Base-by-base conservation (phyloP, 2,888 invertebrate genomes). In the Gryllus longicercus region DNA sequence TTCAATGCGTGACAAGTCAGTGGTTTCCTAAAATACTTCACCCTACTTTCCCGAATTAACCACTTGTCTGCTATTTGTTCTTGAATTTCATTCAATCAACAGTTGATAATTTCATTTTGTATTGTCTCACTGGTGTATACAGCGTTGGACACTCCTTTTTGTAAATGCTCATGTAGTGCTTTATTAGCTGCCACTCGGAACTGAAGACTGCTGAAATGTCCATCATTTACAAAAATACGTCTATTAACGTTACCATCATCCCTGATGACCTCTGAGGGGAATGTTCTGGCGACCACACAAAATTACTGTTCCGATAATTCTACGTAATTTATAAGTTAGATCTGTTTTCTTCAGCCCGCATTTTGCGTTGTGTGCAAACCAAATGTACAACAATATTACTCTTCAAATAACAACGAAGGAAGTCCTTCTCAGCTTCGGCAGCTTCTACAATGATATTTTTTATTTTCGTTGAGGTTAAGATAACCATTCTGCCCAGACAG, bases 51-150 rank as follows among this genome's bases (percentile, higher is more conserved):
- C 25, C 21, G 18, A 51, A 51, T 51, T 14, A 21, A 21, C 21
- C 21, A 21, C 21, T 21, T 21, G 21, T n/a, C 23, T 12, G 63
- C 23, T 18, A 78, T 78, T n/a, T n/a, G 5, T 18, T 12, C 12
- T 49, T n/a, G 14, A 14, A 78, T 63, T 78, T 51, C 51, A 11
- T 51, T n/a, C 5, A 12, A 16, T 16, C 78, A 74, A 51, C 51
- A 51, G 18, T 8, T 18, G 38, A 78, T 74, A 2, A 78, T 14
- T n/a, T 78, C 74, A 51, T 78, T 78, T 51, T 78, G 78, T 51
- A 51, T 78, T 2, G 74, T 78, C 21, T 51, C n/a, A 49, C 74
- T 74, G 2, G 25, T 74, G 63, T 74, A 63, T 5, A 25, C 23
- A 23, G 78, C 38, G 16, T n/a, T n/a, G 49, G 51, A 8, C 11